Percentiles rank a stretch among this genome's conserved stretches.
These are phyloP conservation scores for Calameuta pallipes DNA, from an alignment of 2,888 invertebrate genomes.

Conservation along the genomic window DNA sequence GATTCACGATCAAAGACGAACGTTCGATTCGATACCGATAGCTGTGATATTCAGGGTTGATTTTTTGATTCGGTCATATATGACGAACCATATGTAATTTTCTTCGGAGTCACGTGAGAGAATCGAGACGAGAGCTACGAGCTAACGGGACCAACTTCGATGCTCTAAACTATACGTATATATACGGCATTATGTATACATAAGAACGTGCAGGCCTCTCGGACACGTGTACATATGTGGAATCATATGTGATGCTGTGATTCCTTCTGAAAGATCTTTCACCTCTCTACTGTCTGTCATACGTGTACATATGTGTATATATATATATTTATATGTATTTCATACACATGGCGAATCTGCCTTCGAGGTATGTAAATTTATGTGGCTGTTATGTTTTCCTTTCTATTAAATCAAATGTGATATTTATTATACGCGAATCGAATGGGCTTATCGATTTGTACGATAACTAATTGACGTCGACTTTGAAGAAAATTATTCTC, in stretches of 20 bases:
- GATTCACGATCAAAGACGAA: not conserved
- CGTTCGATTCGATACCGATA: not conserved
- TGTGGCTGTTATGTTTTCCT: not conserved
- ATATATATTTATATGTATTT: not conserved
- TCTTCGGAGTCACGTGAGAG: conserved; percentile 25
- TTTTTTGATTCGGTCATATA: conserved; percentile 12
- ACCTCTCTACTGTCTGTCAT: not conserved
- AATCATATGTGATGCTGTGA: not conserved
- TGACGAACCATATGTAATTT: conserved; percentile 19
- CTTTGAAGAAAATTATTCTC: not conserved
- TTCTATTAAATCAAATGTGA: not conserved
- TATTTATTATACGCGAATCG: not conserved
- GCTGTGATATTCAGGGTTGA: conserved; percentile 21
- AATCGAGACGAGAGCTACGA: conserved; percentile 55
- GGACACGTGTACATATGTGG: not conserved
- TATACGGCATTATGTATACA: not conserved
- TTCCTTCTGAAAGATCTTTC: not conserved
- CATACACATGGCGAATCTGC: not conserved
- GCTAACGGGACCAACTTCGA: conserved; percentile 56
- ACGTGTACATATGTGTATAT: too few relatives aligned
- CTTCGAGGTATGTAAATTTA: not conserved
- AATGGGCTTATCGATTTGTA: not conserved
- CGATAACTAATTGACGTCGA: not conserved
- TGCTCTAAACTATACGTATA: not conserved
- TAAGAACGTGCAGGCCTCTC: conserved; percentile 6